Conservation (phyloP, 2,113 vertebrate species). For the Canis aureus region DNA sequence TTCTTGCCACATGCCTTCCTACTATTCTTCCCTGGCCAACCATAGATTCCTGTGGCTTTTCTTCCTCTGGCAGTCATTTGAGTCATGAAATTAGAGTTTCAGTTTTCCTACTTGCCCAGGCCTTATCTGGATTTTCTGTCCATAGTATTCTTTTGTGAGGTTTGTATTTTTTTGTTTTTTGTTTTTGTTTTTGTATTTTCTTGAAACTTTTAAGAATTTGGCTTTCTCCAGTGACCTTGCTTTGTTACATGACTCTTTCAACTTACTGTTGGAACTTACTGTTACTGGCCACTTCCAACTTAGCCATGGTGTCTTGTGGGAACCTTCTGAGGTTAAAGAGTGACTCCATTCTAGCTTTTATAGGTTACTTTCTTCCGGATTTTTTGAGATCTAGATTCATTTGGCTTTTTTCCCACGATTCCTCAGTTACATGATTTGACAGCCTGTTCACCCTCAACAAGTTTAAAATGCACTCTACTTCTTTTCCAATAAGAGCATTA, state of each 20-base stretch:
- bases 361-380: fast-evolving
- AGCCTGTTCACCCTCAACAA: neutral
- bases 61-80: neutral
- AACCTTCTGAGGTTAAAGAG: fast-evolving
- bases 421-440: neutral
- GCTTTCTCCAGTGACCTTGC: too few species aligned
- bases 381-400: fast-evolving
- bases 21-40: too few species aligned
- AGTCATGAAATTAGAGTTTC: neutral
- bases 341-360: fast-evolving
- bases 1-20: neutral
- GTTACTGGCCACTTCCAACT: neutral
- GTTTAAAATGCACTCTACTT: neutral
- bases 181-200: neutral
- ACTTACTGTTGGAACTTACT: too few species aligned
- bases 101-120: neutral
- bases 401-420: neutral
- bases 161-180: too few species aligned
- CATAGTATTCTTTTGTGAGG: neutral
- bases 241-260: neutral
- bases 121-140: neutral
- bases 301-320: too few species aligned
- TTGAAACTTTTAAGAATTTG: neutral
- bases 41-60: neutral
- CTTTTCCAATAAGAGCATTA: neutral